Conservation (phyloP, 2,888 invertebrate species). For the Anodontia alba region DNA sequence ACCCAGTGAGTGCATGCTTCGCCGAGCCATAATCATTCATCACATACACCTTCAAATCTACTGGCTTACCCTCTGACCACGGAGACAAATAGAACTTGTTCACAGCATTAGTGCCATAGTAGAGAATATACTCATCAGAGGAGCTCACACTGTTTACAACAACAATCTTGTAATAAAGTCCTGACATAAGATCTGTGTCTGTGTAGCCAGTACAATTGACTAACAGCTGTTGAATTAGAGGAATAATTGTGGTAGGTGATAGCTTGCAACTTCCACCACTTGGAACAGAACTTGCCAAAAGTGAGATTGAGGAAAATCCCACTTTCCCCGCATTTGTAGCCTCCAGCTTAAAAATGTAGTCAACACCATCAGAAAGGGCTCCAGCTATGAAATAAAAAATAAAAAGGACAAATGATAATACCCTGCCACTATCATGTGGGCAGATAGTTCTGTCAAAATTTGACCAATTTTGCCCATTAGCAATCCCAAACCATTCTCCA, state of each 20-base stretch:
- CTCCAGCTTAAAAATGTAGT: constrained; percentile 63
- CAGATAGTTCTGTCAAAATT: no score
- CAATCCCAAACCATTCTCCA: no score
- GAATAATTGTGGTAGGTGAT: constrained; percentile 35
- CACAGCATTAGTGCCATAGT: constrained; percentile 61
- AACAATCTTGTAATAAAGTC: constrained; percentile 57
- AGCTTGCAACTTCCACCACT: constrained; percentile 60
- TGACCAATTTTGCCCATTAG: no score
- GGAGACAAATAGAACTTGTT: constrained; percentile 66
- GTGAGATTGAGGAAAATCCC: constrained; percentile 50
- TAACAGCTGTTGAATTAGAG: constrained; percentile 52
- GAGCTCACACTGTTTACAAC: constrained; percentile 26
- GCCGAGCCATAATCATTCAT: constrained; percentile 67
- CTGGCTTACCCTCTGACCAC: constrained; percentile 47
- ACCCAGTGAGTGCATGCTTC: constrained; percentile 32
- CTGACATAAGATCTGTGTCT: constrained; percentile 62
- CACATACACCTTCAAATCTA: constrained; percentile 62
- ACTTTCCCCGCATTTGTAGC: constrained; percentile 21
- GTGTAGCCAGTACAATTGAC: constrained; percentile 63
- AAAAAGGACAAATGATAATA: no score
- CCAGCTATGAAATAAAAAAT: constrained; percentile 60
- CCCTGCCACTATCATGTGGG: no score
- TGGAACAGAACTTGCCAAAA: constrained; percentile 59
- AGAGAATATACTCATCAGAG: constrained; percentile 56
- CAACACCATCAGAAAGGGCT: constrained; percentile 40